Percentiles rank a stretch among this genome's conserved stretches.
Conservation (phyloP, 1,140 invertebrate genomes). For the Bactericera cockerelli region DNA sequence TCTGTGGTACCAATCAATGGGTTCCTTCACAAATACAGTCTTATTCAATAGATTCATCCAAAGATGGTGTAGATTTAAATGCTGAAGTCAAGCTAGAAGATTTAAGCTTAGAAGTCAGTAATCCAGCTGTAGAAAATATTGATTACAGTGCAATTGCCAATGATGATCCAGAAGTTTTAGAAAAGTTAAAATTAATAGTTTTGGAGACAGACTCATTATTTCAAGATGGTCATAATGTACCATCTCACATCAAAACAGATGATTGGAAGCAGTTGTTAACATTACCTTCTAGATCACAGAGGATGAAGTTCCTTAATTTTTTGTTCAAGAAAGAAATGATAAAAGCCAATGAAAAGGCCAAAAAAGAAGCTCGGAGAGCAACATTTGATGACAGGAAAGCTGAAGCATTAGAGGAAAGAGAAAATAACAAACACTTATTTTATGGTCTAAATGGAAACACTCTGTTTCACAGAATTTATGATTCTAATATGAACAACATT, state of each 20-base stretch:
- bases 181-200: slow-evolving; percentile 22
- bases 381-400: slow-evolving; percentile 27
- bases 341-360: slow-evolving; percentile 18
- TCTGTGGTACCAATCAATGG: too few relatives aligned
- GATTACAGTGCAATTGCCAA: slow-evolving; percentile 20
- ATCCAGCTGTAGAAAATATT: slow-evolving; percentile 12
- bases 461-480: slow-evolving; percentile 21
- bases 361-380: slow-evolving; percentile 28
- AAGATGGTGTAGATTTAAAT: background rate
- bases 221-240: slow-evolving; percentile 20
- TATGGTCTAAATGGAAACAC: slow-evolving; percentile 21
- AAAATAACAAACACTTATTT: slow-evolving; percentile 23
- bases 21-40: too few relatives aligned
- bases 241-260: slow-evolving; percentile 15
- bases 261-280: slow-evolving; percentile 21
- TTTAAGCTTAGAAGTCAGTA: background rate
- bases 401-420: slow-evolving; percentile 27
- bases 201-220: slow-evolving; percentile 21
- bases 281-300: slow-evolving; percentile 15
- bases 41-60: background rate
- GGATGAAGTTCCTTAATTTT: slow-evolving; percentile 20
- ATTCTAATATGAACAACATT: slow-evolving; percentile 15
- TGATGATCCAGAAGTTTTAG: slow-evolving; percentile 17
- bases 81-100: background rate
- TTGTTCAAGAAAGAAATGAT: slow-evolving; percentile 21